Conservation (phyloP, 1,140 invertebrate genomes). For the Magallana angulata region DNA sequence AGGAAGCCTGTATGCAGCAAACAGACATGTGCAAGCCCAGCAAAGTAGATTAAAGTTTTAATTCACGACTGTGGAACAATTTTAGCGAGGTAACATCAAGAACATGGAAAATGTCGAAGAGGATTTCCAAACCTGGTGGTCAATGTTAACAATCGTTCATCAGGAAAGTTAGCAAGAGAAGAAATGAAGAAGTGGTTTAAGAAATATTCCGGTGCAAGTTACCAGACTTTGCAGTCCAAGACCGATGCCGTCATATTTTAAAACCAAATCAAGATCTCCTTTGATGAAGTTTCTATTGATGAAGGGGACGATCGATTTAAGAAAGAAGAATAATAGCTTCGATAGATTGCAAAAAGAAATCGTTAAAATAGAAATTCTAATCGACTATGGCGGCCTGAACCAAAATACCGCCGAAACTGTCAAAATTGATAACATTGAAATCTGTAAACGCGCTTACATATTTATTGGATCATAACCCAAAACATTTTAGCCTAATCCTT, state of each 20-base stretch:
- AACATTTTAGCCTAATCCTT: not conserved
- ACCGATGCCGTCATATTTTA: not conserved
- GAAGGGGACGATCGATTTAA: not conserved
- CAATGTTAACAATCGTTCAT: not conserved
- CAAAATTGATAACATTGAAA: not conserved
- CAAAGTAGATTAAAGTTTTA: constrained; percentile 40
- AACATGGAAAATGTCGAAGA: not conserved
- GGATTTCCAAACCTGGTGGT: not conserved
- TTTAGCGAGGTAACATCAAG: not conserved
- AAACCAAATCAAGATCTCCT: constrained; percentile 21
- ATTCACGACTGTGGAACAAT: constrained; percentile 12
- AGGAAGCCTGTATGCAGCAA: not conserved
- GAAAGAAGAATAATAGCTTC: not conserved
- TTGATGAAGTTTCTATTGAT: not conserved
- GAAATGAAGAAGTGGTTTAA: not conserved
- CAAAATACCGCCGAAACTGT: not conserved
- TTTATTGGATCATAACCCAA: not conserved
- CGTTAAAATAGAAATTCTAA: not conserved
- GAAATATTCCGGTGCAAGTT: not conserved
- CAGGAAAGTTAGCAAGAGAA: not conserved
- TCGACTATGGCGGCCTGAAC: not conserved
- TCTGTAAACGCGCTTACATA: not conserved
- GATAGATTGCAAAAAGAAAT: not conserved
- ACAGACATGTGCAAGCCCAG: constrained; percentile 35
- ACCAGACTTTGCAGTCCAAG: not conserved